phyloP scores from a whole-genome alignment of 2,113 vertebrate genomes.

The Paracanthobrama guichenoti region DNA sequence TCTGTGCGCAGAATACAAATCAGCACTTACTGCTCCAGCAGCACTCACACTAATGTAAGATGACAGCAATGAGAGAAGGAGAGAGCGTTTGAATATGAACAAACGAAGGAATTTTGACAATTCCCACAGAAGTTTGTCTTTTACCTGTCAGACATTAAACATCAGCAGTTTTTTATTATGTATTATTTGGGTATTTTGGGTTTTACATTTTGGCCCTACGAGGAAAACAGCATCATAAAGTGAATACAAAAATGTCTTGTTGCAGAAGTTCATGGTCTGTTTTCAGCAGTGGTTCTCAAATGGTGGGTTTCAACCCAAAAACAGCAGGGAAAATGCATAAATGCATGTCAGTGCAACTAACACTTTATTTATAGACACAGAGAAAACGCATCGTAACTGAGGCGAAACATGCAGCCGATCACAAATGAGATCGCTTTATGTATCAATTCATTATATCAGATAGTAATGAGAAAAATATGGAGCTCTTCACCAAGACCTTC shows the following conservation, averaged over 20 bases:
- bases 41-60: slow-evolving; percentile 33
- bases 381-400: too few relatives aligned
- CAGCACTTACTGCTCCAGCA: slow-evolving; percentile 21
- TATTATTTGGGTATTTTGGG: not conserved
- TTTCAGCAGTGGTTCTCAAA: not conserved
- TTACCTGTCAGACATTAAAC: not conserved
- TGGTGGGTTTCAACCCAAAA: not conserved
- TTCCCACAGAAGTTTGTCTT: not conserved
- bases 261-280: not conserved
- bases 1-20: slow-evolving; percentile 42
- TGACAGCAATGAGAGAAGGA: slow-evolving; percentile 10
- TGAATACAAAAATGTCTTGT: not conserved
- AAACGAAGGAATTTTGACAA: not conserved
- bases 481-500: too few relatives aligned
- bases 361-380: too few relatives aligned
- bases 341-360: too few relatives aligned
- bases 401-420: too few relatives aligned
- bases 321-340: not conserved
- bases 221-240: not conserved
- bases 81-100: not conserved
- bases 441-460: too few relatives aligned
- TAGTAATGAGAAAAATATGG: too few relatives aligned
- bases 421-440: too few relatives aligned
- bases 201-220: too few relatives aligned
- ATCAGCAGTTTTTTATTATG: not conserved